Evolutionary conservation across 2,888 invertebrate species (phyloP).

Genomic region (Stenurella melanura): DNA sequence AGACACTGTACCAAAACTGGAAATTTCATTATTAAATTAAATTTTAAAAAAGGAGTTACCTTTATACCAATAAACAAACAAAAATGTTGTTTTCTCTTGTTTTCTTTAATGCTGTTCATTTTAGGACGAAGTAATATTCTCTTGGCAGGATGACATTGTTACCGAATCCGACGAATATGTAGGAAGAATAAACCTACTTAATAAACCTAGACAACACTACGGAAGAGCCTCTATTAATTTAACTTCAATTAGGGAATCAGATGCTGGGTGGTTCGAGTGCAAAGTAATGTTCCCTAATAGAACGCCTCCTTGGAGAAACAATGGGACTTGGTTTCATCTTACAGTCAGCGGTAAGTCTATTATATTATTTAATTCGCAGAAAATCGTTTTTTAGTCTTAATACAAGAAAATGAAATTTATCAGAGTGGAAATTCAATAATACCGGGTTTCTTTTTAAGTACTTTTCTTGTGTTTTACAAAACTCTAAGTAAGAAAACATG

Average conservation of each 20-base stretch:
- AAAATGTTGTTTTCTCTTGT: neutral
- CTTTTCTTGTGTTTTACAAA: too few species aligned
- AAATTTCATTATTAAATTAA: too few species aligned
- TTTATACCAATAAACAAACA: too few species aligned
- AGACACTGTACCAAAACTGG: too few species aligned
- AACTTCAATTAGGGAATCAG: constrained; percentile 89
- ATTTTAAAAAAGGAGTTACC: too few species aligned
- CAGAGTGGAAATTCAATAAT: too few species aligned
- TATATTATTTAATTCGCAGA: neutral
- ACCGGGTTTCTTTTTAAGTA: too few species aligned
- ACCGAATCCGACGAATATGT: constrained; percentile 82
- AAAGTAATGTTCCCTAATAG: constrained; percentile 91
- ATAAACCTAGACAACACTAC: constrained; percentile 65
- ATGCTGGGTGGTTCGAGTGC: constrained; percentile 95
- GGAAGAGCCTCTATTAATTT: constrained; percentile 88
- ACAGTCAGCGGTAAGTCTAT: constrained; percentile 84
- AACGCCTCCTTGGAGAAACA: constrained; percentile 87
- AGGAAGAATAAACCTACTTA: constrained; percentile 83
- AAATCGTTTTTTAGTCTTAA: too few species aligned
- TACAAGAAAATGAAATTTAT: too few species aligned
- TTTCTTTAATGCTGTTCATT: constrained; percentile 54
- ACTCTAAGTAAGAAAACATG: too few species aligned
- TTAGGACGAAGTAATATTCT: constrained; percentile 87
- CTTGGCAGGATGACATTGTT: constrained; percentile 86
- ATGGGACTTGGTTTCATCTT: constrained; percentile 93